Base-by-base conservation (phyloP, 2,888 invertebrate genomes). In the Drosophila emarginata region DNA sequence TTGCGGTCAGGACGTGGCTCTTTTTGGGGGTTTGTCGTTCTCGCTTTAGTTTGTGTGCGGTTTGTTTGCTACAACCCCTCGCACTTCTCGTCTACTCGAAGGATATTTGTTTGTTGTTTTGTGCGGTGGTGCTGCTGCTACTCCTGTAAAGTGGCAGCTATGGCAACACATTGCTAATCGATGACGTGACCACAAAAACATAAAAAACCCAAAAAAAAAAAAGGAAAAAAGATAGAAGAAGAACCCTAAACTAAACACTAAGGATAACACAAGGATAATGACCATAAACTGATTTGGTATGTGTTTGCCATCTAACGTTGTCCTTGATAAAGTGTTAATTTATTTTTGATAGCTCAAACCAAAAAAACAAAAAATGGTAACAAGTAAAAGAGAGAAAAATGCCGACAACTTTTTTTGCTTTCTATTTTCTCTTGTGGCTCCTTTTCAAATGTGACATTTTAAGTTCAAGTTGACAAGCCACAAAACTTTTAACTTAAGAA, bases 91-190 rank as follows among this genome's bases (percentile, higher is more conserved):
- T 23, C 54, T 9, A 3, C 40, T 32, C 67, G 11, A 36, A 32
- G 56, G 32, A 32, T 21, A 50, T 57, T 21, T 53, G 52, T 65
- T 72, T 72, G 67, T 78, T 79, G 80, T 77, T 73, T 54, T 63
- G 64, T 68, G 81, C 69, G 69, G 79, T 21, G 45, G 21, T 45
- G 18, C 45, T 45, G 21, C 18, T 45, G 45, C 45, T 45, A 14
- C 18, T 45, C 21, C 62, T 84, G 79, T 63, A 80, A 74, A 81
- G 80, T 81, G 87, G 87, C 67, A 52, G 79, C 80, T 79, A 89
- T 88, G 84, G 89, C 88, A 88, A 88, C 89, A 88, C 87, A 83
- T 88, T 88, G 85, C 89, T 89, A 85, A 85, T 89, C 89, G 85
- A 88, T 86, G 89, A 87, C 79, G 82, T 76, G 88, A 88, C 81